Base-by-base conservation (phyloP, 2,888 invertebrate genomes). In the Venustoraphidia nigricollis region DNA sequence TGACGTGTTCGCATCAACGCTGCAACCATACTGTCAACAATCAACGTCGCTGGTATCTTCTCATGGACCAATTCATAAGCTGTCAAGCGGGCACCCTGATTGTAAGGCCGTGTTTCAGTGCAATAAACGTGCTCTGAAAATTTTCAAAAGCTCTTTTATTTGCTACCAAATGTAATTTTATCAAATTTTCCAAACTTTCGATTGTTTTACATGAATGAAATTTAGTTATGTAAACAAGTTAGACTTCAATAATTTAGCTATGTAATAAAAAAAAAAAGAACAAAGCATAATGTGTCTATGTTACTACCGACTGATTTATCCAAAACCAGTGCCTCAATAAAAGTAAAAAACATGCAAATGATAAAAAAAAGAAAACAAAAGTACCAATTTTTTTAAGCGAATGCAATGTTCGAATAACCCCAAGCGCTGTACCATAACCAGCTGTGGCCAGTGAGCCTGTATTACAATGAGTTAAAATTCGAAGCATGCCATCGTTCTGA, bases 41-140 rank as follows among this genome's bases (percentile, higher is more conserved):
- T 83, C 46, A 98, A 71, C 0, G 92, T 94, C 34, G 89, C 80
- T 4, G 95, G 94, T 56, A 96, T 88, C 63, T 85, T 83, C 59
- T 93, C 93, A 57, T 90, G 84, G 3, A 92, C 85, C 56, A 97
- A 67, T 71, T 98, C 98, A 59, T 88, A 96, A 0, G 97, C 95
- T 0, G 97, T 98, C 41, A 98, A 72, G 51, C 98, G 76, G 1
- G 95, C 86, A 3, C 95, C 95, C 68, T 98, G 98, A 66, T 95
- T 95, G 67, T 97, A 98, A 0, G 98, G 98, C 53, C 98, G 77
- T 0, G 98, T 99, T 70, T 98, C 98, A 3, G 96, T 94, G 64
- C 90, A 96, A 68, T 88, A 97, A 2, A 87, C 92, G 60, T 86
- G 87, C 57, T 89, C 87, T 81, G 75, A 69, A 56, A 53, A 50